These are phyloP conservation scores for Cerceris rybyensis DNA, from an alignment of 2,888 invertebrate genomes.

Conservation along the genomic window DNA sequence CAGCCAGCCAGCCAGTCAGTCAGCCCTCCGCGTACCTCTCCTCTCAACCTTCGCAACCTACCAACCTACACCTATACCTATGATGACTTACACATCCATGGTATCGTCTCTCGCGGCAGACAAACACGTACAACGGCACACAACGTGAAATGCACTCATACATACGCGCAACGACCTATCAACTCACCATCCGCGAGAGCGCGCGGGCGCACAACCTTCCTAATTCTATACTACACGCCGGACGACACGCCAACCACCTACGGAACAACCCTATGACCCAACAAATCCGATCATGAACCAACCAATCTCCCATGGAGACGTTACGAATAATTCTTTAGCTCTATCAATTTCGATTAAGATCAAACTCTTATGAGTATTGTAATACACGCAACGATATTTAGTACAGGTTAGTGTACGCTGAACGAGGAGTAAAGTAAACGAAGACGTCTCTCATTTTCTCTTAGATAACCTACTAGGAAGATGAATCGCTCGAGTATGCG, in stretches of 20 bases:
- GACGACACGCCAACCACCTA: constrained; percentile 59
- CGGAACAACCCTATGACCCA: constrained; percentile 60
- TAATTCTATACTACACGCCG: constrained; percentile 48
- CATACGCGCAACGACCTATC: constrained; percentile 20
- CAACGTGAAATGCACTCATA: neutral
- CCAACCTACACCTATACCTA: constrained; percentile 66
- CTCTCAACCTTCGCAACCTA: constrained; percentile 70
- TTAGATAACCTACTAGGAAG: neutral
- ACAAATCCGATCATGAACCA: constrained; percentile 46
- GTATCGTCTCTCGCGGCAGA: constrained; percentile 24
- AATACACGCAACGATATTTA: too few species aligned
- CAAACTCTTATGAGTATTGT: neutral
- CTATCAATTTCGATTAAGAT: neutral
- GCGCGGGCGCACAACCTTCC: constrained; percentile 53
- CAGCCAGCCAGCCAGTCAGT: constrained; percentile 57
- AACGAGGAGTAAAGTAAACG: neutral
- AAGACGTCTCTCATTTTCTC: neutral
- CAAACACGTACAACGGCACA: constrained; percentile 13
- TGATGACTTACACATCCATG: constrained; percentile 42
- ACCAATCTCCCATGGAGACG: constrained; percentile 16
- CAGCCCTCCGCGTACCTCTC: constrained; percentile 65
- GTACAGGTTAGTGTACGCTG: neutral
- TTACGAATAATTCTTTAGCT: neutral
- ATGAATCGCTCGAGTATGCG: too few species aligned
- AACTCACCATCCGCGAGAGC: constrained; percentile 39